Evolutionary conservation across 2,113 vertebrate species (phyloP).

Genomic region (Chloropsis cyanopogon): DNA sequence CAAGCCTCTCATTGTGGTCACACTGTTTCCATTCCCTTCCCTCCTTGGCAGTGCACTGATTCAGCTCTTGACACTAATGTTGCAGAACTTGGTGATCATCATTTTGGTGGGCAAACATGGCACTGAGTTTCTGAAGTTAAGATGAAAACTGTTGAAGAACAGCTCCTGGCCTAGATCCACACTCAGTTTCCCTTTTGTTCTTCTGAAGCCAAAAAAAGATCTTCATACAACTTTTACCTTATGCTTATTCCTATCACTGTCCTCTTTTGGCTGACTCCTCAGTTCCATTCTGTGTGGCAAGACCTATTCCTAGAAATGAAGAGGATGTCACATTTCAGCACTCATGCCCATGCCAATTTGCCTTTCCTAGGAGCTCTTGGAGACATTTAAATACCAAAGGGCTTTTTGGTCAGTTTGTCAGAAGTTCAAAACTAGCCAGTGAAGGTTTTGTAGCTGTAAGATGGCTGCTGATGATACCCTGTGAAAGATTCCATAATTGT

Average conservation of each 20-base stretch:
- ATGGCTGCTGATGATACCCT: not conserved
- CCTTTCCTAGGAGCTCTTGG: not conserved
- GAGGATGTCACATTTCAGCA: not conserved
- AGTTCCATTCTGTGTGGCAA: not conserved
- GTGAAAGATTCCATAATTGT: not conserved
- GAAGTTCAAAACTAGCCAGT: not conserved
- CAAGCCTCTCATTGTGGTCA: not conserved
- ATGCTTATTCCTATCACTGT: not conserved
- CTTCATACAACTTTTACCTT: not conserved
- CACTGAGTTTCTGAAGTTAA: not conserved
- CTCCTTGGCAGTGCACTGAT: not conserved
- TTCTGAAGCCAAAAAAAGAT: not conserved
- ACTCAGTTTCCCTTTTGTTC: not conserved
- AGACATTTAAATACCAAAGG: not conserved
- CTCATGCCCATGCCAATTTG: not conserved
- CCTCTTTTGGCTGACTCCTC: not conserved
- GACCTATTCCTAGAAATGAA: not conserved
- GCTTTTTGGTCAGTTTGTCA: not conserved
- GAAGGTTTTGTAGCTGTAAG: not conserved
- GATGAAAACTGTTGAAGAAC: not conserved
- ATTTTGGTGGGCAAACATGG: not conserved
- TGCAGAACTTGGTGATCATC: fast-evolving
- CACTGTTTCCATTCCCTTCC: not conserved
- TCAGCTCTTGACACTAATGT: not conserved
- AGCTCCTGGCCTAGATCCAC: not conserved